A percentile compares a stretch with the other conserved stretches of the same genome.
Conservation (phyloP, 2,888 invertebrate species). For the Cheilosia vulpina region DNA sequence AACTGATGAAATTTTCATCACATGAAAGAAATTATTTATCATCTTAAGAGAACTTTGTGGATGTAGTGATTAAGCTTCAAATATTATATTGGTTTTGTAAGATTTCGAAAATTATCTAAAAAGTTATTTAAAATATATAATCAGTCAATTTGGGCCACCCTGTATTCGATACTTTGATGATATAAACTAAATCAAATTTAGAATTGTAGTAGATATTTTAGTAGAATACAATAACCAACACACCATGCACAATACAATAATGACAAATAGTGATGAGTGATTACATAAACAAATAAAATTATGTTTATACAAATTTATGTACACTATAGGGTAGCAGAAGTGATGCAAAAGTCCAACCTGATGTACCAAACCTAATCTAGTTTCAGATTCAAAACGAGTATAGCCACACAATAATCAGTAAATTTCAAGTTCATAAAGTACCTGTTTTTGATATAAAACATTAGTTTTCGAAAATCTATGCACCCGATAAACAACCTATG, state of each 20-base stretch:
- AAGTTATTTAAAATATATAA: neutral
- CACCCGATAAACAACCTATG: constrained; percentile 78
- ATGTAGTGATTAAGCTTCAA: too few species aligned
- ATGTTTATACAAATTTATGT: neutral
- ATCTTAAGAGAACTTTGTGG: too few species aligned
- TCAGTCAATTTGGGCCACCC: neutral
- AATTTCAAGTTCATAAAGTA: constrained; percentile 38
- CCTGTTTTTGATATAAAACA: constrained; percentile 68
- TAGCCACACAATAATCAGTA: constrained; percentile 61
- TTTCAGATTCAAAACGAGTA: constrained; percentile 51
- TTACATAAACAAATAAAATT: neutral
- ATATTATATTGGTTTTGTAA: too few species aligned
- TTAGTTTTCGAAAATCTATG: constrained; percentile 76
- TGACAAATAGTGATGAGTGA: neutral
- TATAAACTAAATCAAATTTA: neutral
- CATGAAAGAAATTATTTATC: too few species aligned
- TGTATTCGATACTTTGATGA: neutral
- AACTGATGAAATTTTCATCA: too few species aligned
- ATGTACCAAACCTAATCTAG: constrained; percentile 61
- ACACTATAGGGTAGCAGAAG: constrained; percentile 7
- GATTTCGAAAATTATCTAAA: too few species aligned
- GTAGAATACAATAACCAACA: neutral
- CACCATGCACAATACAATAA: constrained; percentile 28
- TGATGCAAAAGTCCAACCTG: constrained; percentile 55
- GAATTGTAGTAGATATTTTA: neutral